A percentile compares a stretch with the other conserved stretches of the same genome.
phyloP scores from a whole-genome alignment of 2,113 vertebrate genomes.

The Eublepharis macularius region DNA sequence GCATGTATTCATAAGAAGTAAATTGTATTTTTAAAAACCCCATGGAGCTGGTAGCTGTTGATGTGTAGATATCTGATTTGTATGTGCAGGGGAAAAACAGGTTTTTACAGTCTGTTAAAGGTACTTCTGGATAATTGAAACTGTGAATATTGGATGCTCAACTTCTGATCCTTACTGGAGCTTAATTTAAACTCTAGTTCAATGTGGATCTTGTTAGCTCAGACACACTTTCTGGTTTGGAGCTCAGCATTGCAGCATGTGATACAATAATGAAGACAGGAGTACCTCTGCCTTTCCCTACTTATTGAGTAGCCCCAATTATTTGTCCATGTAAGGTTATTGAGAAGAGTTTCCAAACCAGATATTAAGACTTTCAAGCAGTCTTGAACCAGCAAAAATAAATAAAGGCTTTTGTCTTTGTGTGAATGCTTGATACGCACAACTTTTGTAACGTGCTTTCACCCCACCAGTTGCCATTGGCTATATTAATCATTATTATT shows the following conservation, averaged over 20 bases:
- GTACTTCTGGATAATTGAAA: background rate
- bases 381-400: background rate
- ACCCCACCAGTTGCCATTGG: too few relatives aligned
- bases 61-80: slow-evolving; percentile 28
- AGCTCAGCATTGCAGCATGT: background rate
- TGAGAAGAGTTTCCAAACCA: background rate
- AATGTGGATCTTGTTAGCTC: background rate
- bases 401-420: slow-evolving; percentile 28
- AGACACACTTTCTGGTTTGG: background rate
- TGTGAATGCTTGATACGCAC: slow-evolving; percentile 26
- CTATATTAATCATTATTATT: too few relatives aligned
- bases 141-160: background rate
- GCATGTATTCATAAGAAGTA: slow-evolving; percentile 44
- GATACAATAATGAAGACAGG: background rate
- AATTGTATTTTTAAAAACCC: background rate
- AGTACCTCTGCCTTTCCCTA: background rate
- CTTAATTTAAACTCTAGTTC: background rate
- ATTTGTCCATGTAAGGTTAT: background rate
- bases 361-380: background rate
- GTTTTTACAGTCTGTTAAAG: background rate
- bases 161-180: background rate
- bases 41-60: slow-evolving; percentile 14
- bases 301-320: background rate
- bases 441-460: too few relatives aligned
- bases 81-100: background rate